A percentile compares a stretch with the other conserved stretches of the same genome.
These are phyloP conservation scores for Cheirogaleus major DNA, from an alignment of 2,797 vertebrate species.

Conservation along the genomic window DNA sequence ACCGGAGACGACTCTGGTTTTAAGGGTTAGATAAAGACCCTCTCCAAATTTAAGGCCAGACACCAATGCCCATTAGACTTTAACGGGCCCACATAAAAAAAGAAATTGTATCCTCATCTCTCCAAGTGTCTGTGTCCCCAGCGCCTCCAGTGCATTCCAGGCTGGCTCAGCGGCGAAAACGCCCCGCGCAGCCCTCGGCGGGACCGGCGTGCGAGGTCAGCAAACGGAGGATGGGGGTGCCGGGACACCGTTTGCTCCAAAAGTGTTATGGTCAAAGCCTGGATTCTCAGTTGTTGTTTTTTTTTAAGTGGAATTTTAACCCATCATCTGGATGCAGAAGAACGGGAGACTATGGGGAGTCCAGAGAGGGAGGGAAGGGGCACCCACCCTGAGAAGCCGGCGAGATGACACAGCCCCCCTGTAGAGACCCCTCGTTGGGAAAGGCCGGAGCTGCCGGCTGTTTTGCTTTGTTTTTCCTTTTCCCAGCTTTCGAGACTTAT, in stretches of 20 bases:
- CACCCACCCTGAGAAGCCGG: rapidly evolving
- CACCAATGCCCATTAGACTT: constrained; percentile 81
- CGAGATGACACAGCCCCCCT: not conserved
- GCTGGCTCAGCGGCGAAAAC: constrained; percentile 44
- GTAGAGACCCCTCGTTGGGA: not conserved
- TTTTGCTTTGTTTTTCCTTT: not conserved
- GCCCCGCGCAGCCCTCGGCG: no score
- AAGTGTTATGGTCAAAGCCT: not conserved
- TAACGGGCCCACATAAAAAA: constrained; percentile 83
- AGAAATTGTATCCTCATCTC: constrained; percentile 77
- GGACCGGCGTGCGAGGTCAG: not conserved
- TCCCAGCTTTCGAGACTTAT: not conserved
- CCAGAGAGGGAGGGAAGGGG: not conserved
- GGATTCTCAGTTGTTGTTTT: not conserved
- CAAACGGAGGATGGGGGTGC: not conserved
- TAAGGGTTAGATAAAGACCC: constrained; percentile 82
- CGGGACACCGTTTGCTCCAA: not conserved
- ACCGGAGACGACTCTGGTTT: constrained; percentile 78
- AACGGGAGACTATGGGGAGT: not conserved
- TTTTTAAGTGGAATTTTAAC: not conserved
- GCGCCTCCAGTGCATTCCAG: constrained; percentile 62
- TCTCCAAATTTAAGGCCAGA: constrained; percentile 82
- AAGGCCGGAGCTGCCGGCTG: not conserved
- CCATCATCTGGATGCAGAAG: not conserved
- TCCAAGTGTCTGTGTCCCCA: constrained; percentile 35